phyloP scores from a whole-genome alignment of 1,140 invertebrate genomes.

The Trichomalopsis sarcophagae region DNA sequence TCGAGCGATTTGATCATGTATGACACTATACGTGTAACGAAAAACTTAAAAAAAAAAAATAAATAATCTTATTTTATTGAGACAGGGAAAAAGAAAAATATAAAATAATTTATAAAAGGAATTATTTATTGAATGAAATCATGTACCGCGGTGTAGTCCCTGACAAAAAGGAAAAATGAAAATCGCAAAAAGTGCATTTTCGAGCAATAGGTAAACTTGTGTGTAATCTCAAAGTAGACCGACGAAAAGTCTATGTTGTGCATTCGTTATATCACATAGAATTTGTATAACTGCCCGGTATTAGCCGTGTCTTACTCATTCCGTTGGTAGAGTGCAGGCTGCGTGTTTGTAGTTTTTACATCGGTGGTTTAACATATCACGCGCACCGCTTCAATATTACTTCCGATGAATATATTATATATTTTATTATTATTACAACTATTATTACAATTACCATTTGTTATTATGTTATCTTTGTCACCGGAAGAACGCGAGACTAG shows the following conservation, averaged over 20 bases:
- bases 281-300: slow-evolving; percentile 38
- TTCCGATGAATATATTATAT: slow-evolving; percentile 27
- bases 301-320: slow-evolving; percentile 32
- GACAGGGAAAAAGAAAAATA: background rate
- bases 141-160: background rate
- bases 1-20: slow-evolving; percentile 10
- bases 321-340: slow-evolving; percentile 22
- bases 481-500: background rate
- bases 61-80: slow-evolving; percentile 15
- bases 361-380: slow-evolving; percentile 47
- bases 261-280: slow-evolving; percentile 20
- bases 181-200: slow-evolving; percentile 17
- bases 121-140: slow-evolving; percentile 27
- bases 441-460: slow-evolving; percentile 28
- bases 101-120: slow-evolving; percentile 28
- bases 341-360: slow-evolving; percentile 41
- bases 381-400: slow-evolving; percentile 31
- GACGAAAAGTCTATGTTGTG: background rate
- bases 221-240: slow-evolving; percentile 19
- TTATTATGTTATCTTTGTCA: slow-evolving; percentile 26
- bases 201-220: slow-evolving; percentile 19
- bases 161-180: background rate
- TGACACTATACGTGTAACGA: background rate
- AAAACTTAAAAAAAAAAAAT: background rate
- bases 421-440: slow-evolving; percentile 25